These are phyloP conservation scores for Drosophila orena DNA, from an alignment of 1,140 invertebrate genomes.

Conservation along the genomic window DNA sequence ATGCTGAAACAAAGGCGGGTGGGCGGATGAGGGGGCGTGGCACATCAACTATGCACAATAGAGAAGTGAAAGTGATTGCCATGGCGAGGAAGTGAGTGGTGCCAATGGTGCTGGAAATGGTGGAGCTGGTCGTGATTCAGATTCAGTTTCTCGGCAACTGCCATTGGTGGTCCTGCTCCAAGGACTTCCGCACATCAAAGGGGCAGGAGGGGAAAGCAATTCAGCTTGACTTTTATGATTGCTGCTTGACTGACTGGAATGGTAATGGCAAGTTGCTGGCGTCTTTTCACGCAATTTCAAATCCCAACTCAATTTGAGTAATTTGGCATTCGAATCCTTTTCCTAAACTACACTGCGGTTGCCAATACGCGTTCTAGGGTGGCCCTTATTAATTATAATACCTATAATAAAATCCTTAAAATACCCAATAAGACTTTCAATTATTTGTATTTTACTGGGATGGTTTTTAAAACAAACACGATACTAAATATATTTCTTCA, in stretches of 20 bases:
- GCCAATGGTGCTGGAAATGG: slow-evolving; percentile 25
- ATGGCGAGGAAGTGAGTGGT: slow-evolving; percentile 29
- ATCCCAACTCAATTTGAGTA: slow-evolving; percentile 83
- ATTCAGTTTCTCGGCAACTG: slow-evolving; percentile 3
- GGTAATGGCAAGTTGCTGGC: slow-evolving; percentile 57
- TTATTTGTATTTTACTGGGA: not conserved
- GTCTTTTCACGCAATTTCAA: slow-evolving; percentile 81
- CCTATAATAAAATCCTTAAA: too few relatives aligned
- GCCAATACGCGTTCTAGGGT: slow-evolving; percentile 2
- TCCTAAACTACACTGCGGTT: slow-evolving; percentile 58
- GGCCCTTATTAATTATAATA: not conserved
- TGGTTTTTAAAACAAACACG: too few relatives aligned
- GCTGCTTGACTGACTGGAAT: slow-evolving; percentile 53
- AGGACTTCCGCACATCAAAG: slow-evolving; percentile 65
- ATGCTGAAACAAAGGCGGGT: slow-evolving; percentile 72
- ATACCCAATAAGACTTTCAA: not conserved
- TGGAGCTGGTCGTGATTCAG: slow-evolving; percentile 21
- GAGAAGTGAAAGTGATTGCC: slow-evolving; percentile 69
- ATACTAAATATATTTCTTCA: too few relatives aligned
- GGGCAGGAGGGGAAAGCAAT: slow-evolving; percentile 24
- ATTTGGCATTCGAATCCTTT: slow-evolving; percentile 79
- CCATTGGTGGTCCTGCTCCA: slow-evolving; percentile 29
- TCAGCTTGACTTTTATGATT: slow-evolving; percentile 80
- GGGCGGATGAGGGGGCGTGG: slow-evolving; percentile 15
- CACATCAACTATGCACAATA: slow-evolving; percentile 63